Conservation (phyloP, 2,888 invertebrate species). For the Eustalomyia histrio region DNA sequence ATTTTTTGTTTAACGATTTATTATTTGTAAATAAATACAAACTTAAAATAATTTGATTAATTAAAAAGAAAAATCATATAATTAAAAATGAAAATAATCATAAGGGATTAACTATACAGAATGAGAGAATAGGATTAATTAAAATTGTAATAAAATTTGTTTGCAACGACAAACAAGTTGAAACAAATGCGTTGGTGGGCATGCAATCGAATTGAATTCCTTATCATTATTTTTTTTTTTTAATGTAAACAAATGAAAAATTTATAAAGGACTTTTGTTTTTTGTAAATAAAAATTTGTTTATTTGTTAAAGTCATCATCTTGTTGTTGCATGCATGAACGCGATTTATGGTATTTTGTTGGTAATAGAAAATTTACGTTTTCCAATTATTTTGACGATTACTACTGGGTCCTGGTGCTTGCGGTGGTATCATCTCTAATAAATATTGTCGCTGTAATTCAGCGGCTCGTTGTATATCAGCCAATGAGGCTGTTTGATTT, state of each 20-base stretch:
- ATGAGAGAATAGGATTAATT: conserved; percentile 38
- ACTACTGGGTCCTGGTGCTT: conserved; percentile 78
- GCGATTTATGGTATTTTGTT: conserved; percentile 9
- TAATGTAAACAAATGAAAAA: neutral
- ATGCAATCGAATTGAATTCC: conserved; percentile 5
- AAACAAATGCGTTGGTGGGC: conserved; percentile 32
- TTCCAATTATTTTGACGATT: conserved; percentile 80
- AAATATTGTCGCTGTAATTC: conserved; percentile 96
- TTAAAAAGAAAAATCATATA: neutral
- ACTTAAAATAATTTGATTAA: conserved; percentile 58
- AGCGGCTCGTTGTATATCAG: conserved; percentile 91
- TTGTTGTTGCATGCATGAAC: conserved; percentile 44
- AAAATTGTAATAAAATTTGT: conserved; percentile 22
- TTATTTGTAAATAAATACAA: conserved; percentile 54
- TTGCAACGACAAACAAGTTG: conserved; percentile 10
- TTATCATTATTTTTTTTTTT: too few relatives aligned
- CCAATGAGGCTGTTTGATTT: conserved; percentile 80
- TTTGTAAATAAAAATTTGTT: neutral
- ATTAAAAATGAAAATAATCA: conserved; percentile 8
- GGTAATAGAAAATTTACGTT: conserved; percentile 72
- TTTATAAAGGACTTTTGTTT: neutral
- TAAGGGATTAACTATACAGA: conserved; percentile 55
- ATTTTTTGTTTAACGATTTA: conserved; percentile 32
- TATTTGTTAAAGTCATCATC: neutral
- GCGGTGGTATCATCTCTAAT: conserved; percentile 95